These are phyloP conservation scores for Venturia canescens DNA, from an alignment of 1,140 invertebrate genomes.

Conservation along the genomic window DNA sequence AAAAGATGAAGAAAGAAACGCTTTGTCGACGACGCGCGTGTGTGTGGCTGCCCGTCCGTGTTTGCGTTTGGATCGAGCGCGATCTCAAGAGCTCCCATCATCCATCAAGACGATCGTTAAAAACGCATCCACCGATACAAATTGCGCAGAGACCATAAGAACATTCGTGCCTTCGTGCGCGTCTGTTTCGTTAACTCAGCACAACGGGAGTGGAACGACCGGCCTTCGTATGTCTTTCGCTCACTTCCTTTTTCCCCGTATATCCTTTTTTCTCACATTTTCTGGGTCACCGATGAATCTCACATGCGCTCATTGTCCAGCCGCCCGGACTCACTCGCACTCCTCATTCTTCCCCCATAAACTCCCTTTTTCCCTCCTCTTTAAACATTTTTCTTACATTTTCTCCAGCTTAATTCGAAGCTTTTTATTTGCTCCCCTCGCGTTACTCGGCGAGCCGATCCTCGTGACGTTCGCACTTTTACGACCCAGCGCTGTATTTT, in stretches of 20 bases:
- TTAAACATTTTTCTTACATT: not conserved
- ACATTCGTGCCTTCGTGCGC: not conserved
- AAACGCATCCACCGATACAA: conserved; percentile 74
- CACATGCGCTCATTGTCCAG: conserved; percentile 29
- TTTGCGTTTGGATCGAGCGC: conserved; percentile 42
- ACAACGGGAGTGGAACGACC: conserved; percentile 43
- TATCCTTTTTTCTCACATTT: conserved; percentile 37
- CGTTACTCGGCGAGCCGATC: conserved; percentile 1
- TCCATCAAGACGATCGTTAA: conserved; percentile 77
- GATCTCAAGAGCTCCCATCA: conserved; percentile 57
- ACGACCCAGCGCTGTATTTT: not conserved
- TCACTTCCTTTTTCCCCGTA: not conserved
- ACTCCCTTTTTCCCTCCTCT: conserved; percentile 15
- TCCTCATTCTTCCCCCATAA: not conserved
- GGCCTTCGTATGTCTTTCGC: conserved; percentile 44
- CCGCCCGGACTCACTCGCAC: not conserved
- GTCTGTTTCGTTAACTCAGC: not conserved
- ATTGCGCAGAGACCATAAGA: conserved; percentile 62
- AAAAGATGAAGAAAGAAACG: conserved; percentile 29
- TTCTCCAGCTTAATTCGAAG: conserved; percentile 8
- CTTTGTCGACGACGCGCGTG: not conserved
- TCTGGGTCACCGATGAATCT: conserved; percentile 1
- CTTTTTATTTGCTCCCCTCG: not conserved
- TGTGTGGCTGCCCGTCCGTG: conserved; percentile 1
- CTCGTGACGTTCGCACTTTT: conserved; percentile 27